phyloP scores from a whole-genome alignment of 1,140 invertebrate species.

The Mizuhopecten yessoensis region DNA sequence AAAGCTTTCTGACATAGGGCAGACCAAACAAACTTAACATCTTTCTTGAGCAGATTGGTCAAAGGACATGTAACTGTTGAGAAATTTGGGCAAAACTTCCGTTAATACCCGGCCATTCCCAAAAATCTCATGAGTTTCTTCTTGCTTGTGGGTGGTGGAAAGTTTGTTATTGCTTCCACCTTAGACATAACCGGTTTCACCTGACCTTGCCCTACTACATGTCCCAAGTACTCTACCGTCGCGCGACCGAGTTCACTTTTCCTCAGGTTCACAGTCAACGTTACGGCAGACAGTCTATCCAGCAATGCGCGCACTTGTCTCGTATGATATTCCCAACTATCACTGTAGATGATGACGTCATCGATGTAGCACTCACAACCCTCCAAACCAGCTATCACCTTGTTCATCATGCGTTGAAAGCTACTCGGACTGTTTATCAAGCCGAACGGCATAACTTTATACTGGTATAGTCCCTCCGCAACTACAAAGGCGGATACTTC shows the following conservation, averaged over 20 bases:
- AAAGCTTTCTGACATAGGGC: too few species aligned
- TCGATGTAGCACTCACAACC: slow-evolving; percentile 83
- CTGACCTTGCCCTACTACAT: slow-evolving; percentile 59
- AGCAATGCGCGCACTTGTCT: slow-evolving; percentile 77
- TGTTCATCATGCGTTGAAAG: slow-evolving; percentile 85
- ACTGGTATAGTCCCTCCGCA: slow-evolving; percentile 79
- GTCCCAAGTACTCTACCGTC: slow-evolving; percentile 56
- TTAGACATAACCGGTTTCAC: slow-evolving; percentile 60
- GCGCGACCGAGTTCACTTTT: slow-evolving; percentile 60
- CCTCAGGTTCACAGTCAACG: too few species aligned
- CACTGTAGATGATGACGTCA: slow-evolving; percentile 83
- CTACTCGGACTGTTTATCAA: slow-evolving; percentile 81
- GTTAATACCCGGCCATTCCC: too few species aligned
- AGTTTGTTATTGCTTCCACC: slow-evolving; percentile 52
- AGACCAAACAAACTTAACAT: too few species aligned
- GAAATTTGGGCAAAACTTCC: too few species aligned
- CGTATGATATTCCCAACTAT: slow-evolving; percentile 82
- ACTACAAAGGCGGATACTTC: slow-evolving; percentile 65
- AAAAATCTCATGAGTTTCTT: slow-evolving; percentile 56
- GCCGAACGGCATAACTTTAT: slow-evolving; percentile 83
- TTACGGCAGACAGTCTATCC: slow-evolving; percentile 75
- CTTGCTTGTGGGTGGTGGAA: slow-evolving; percentile 47
- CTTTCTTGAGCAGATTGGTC: too few species aligned
- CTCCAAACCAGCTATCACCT: slow-evolving; percentile 75
- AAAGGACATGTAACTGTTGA: too few species aligned